Evolutionary conservation across 2,888 invertebrate genomes (phyloP).

Genomic region (Machimus atricapillus): DNA sequence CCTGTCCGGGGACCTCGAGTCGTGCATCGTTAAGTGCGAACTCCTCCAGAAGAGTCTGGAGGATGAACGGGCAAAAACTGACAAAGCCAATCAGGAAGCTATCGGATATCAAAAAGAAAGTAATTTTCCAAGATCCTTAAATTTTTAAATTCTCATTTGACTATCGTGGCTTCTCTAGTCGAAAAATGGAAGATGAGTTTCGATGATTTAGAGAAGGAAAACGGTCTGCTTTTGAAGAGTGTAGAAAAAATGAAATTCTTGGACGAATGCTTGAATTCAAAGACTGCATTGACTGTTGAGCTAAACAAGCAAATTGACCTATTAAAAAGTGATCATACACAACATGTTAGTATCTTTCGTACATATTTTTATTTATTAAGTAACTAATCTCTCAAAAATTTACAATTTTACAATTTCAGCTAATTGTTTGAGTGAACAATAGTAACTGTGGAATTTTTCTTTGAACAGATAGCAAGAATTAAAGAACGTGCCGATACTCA

Average conservation of each 20-base stretch:
- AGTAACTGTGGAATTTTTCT: neutral
- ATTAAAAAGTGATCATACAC: slow-evolving; percentile 36
- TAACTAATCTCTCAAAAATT: too few relatives aligned
- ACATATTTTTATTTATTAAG: too few relatives aligned
- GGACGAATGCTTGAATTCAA: slow-evolving; percentile 44
- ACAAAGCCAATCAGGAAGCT: slow-evolving; percentile 36
- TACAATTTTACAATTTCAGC: too few relatives aligned
- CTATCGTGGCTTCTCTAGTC: neutral
- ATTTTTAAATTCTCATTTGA: neutral
- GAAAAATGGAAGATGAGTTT: slow-evolving; percentile 34
- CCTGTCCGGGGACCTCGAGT: slow-evolving; percentile 45
- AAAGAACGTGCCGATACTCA: slow-evolving; percentile 46
- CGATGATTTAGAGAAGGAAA: slow-evolving; percentile 41
- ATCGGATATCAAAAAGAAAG: neutral
- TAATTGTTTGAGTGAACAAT: too few relatives aligned
- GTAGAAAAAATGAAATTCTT: slow-evolving; percentile 45
- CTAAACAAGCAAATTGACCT: slow-evolving; percentile 42
- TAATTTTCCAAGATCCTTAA: neutral
- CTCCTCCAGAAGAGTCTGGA: slow-evolving; percentile 44
- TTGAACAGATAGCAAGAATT: slow-evolving; percentile 42
- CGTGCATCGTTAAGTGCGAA: slow-evolving; percentile 48
- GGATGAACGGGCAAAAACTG: slow-evolving; percentile 26
- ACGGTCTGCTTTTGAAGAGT: slow-evolving; percentile 39
- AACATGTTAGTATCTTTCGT: slow-evolving; percentile 39
- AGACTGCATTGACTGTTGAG: slow-evolving; percentile 39